phyloP scores from a whole-genome alignment of 2,888 invertebrate species.

The Scaptomyza parva region DNA sequence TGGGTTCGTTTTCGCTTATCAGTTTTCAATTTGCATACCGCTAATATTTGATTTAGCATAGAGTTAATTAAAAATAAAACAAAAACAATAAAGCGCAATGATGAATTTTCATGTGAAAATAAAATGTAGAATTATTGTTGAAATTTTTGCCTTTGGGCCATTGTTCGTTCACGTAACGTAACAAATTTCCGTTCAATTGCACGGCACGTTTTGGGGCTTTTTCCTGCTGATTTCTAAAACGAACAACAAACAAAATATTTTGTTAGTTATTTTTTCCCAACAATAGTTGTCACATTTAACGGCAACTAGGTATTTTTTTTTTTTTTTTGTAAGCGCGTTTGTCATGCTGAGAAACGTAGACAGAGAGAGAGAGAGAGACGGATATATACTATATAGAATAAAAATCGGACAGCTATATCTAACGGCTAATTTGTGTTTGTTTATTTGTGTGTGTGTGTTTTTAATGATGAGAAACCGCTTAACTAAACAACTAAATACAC shows the following conservation, averaged over 20 bases:
- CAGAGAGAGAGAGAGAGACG: constrained; percentile 12
- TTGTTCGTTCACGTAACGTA: constrained; percentile 6
- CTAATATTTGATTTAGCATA: constrained; percentile 44
- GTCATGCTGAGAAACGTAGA: constrained; percentile 20
- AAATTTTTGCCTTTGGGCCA: background rate
- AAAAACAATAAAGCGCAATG: constrained; percentile 17
- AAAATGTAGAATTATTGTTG: constrained; percentile 2
- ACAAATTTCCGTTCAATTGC: constrained; percentile 42
- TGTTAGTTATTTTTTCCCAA: background rate
- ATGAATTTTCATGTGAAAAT: background rate
- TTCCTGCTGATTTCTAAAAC: constrained; percentile 4
- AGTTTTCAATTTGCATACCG: constrained; percentile 51
- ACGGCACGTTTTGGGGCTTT: constrained; percentile 24
- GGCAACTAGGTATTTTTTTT: constrained; percentile 13
- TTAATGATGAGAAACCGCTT: constrained; percentile 80
- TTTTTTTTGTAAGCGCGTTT: constrained; percentile 20
- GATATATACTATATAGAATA: constrained; percentile 15
- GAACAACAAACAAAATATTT: constrained; percentile 8
- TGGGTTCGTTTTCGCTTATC: constrained; percentile 33
- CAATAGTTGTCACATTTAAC: constrained; percentile 49
- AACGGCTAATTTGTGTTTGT: constrained; percentile 73
- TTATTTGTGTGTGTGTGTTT: too few species aligned
- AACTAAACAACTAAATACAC: constrained; percentile 59
- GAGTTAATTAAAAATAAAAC: constrained; percentile 40
- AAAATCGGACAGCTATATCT: constrained; percentile 41